A percentile compares a stretch with the other conserved stretches of the same genome.
These are phyloP conservation scores for Epinephelus cyanopodus DNA, from an alignment of 2,113 vertebrate species.

Conservation along the genomic window DNA sequence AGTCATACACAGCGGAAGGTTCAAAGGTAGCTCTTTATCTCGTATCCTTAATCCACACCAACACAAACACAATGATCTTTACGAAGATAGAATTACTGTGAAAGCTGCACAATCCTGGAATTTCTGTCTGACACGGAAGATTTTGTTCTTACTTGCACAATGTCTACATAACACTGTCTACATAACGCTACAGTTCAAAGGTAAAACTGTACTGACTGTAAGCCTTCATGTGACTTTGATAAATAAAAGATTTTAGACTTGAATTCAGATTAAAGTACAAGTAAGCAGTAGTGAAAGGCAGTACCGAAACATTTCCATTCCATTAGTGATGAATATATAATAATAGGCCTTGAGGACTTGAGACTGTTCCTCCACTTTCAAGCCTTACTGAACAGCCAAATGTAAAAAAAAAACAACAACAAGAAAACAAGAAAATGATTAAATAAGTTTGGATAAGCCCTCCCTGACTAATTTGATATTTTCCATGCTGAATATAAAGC, in stretches of 20 bases:
- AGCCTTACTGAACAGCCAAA: not conserved
- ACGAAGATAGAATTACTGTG: not conserved
- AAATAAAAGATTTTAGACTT: not conserved
- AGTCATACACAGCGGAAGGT: not conserved
- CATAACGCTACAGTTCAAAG: not conserved
- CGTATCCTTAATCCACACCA: not conserved
- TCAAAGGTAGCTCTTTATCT: slow-evolving; percentile 57
- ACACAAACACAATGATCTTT: not conserved
- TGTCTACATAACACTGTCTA: not conserved
- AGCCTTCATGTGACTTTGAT: not conserved
- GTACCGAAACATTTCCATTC: not conserved
- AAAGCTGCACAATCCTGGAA: not conserved
- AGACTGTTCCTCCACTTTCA: not conserved
- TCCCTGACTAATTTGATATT: not conserved
- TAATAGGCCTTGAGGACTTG: not conserved
- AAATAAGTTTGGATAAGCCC: not conserved
- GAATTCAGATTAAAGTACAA: not conserved
- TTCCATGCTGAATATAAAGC: slow-evolving; percentile 20
- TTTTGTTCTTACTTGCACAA: not conserved
- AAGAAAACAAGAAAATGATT: not conserved
- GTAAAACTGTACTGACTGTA: not conserved
- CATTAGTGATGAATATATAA: not conserved
- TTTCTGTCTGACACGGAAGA: not conserved
- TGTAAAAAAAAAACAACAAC: not conserved
- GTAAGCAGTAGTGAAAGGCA: not conserved